phyloP scores from a whole-genome alignment of 2,888 invertebrate genomes.

The Scaeva pyrastri region DNA sequence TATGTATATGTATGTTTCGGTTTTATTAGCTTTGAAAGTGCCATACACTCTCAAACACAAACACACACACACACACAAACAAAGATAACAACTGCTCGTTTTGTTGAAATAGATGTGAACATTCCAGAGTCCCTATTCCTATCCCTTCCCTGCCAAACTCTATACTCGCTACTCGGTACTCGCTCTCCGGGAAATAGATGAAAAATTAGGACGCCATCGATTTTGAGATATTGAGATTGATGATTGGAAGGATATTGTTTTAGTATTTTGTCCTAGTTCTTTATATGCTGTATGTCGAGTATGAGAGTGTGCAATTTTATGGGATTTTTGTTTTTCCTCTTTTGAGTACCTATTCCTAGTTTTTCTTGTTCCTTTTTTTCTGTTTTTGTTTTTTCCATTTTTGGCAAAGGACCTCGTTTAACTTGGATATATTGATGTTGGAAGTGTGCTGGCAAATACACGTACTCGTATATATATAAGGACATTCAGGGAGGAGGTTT shows the following conservation, averaged over 20 bases:
- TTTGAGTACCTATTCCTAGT: slow-evolving; percentile 25
- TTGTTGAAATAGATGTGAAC: slow-evolving; percentile 25
- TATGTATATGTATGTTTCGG: slow-evolving; percentile 40
- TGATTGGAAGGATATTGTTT: slow-evolving; percentile 57
- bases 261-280: slow-evolving; percentile 26
- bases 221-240: slow-evolving; percentile 74
- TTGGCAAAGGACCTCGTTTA: slow-evolving; percentile 72
- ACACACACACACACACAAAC: not conserved
- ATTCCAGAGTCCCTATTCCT: not conserved
- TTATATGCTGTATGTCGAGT: not conserved
- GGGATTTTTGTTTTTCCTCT: slow-evolving; percentile 28
- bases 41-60: slow-evolving; percentile 38
- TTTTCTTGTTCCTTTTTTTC: slow-evolving; percentile 17
- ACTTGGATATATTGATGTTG: slow-evolving; percentile 42
- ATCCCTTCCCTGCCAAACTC: too few relatives aligned
- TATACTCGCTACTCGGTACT: not conserved
- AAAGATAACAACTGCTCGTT: slow-evolving; percentile 6
- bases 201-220: slow-evolving; percentile 73
- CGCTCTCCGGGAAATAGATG: slow-evolving; percentile 51
- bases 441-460: slow-evolving; percentile 1
- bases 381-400: too few relatives aligned
- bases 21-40: slow-evolving; percentile 73
- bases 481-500: not conserved
- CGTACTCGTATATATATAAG: too few relatives aligned
- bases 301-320: slow-evolving; percentile 55